Evolutionary conservation across 2,888 invertebrate genomes (phyloP), one percentile per base, ranked within the genome.

Genomic region (Agrotis clavis): DNA sequence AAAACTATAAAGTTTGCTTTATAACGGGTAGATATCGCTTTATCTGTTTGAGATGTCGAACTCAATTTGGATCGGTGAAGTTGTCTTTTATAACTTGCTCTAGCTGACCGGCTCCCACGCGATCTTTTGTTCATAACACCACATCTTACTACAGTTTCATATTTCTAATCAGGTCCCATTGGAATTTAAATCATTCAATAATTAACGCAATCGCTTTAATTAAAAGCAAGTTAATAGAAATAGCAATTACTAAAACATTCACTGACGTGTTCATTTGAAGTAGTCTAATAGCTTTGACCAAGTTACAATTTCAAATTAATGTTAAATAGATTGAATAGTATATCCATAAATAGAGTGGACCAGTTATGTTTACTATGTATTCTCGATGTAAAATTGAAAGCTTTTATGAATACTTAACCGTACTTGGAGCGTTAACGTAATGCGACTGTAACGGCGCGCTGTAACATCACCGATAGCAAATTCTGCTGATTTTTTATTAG

Each of bases 1-100:
- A 96, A 96, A 96, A 96, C 96, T 95, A 96, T 96, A 96, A 96
- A 96, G 94, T 96, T 96, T 92, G 94, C 91, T 94, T 93, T 93
- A 95, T 94, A 94, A 92, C 94, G 89, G 92, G 90, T 92, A 92
- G 94, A 94, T 94, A 95, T 92, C 95, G 91, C 87, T 94, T 95
- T 95, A 95, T 96, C 95, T 95, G 92, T 94, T 95, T 92, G 93
- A 93, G 88, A 95, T 95, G 95, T 96, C 95, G 85, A 90, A 95
- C 92, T 96, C 94, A 93, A 95, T 96, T 94, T 92, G 89, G 92
- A 92, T 92, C 87, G 87, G 86, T 84, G 88, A 84, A 88, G 87
- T 91, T 84, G 79, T 87, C 87, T 92, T 93, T 91, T 91, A 92
- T 88, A 92, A 90, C 90, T 90, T 86, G 81, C 83, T 76, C 82